Percentiles rank a stretch among this genome's conserved stretches.
Evolutionary conservation across 1,140 invertebrate genomes (phyloP).

Genomic region (Panulirus ornatus): DNA sequence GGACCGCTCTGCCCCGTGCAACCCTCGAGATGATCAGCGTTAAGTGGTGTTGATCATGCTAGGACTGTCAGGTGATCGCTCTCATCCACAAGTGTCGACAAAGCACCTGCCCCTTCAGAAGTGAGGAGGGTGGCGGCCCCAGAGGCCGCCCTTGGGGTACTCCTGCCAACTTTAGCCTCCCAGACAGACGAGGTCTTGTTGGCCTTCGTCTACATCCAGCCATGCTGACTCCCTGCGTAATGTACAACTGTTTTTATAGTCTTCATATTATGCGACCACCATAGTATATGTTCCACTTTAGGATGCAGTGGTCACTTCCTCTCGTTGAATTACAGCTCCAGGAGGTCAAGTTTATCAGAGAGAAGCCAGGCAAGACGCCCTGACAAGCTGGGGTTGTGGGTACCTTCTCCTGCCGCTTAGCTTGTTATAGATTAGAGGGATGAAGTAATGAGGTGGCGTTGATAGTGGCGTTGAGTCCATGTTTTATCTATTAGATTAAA

Average conservation of each 20-base stretch:
- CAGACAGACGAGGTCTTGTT: not conserved
- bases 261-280: not conserved
- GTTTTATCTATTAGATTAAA: constrained; percentile 49
- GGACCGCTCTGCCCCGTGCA: not conserved
- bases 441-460: constrained; percentile 53
- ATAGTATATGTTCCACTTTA: constrained; percentile 11
- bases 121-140: constrained; percentile 2
- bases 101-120: constrained; percentile 25
- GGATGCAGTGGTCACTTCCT: not conserved
- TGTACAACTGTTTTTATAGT: constrained; percentile 8
- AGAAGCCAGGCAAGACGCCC: not conserved
- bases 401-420: not conserved
- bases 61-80: constrained; percentile 15
- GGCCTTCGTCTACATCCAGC: not conserved
- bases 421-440: constrained; percentile 52
- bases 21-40: not conserved
- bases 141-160: not conserved
- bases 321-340: not conserved
- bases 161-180: constrained; percentile 13
- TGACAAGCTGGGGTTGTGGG: not conserved
- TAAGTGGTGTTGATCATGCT: not conserved
- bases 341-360: not conserved
- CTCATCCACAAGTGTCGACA: constrained; percentile 6
- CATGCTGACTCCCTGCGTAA: not conserved
- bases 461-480: constrained; percentile 26